Evolutionary conservation across 2,113 vertebrate genomes (phyloP).

Genomic region (Nerophis ophidion): DNA sequence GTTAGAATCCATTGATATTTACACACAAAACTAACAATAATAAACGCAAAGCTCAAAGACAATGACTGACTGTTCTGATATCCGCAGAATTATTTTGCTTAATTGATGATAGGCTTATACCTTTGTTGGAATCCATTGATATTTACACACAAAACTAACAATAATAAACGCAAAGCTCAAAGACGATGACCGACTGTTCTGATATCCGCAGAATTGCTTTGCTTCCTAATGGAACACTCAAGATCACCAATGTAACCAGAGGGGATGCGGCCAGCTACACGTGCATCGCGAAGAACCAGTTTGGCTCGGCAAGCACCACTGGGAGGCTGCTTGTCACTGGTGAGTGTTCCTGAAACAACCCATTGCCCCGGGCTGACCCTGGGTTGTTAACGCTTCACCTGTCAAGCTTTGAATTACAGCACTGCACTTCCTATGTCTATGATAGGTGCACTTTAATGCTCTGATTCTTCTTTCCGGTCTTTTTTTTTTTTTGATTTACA

Average conservation of each 20-base stretch:
- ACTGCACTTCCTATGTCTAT: background rate
- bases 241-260: conserved; percentile 82
- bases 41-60: too few relatives aligned
- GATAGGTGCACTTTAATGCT: background rate
- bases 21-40: too few relatives aligned
- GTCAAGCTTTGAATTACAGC: background rate
- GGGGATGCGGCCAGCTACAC: conserved; percentile 82
- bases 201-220: conserved; percentile 70
- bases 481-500: background rate
- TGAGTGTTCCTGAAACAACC: conserved; percentile 40
- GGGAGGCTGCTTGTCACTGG: conserved; percentile 83
- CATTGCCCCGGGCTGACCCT: background rate
- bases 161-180: background rate
- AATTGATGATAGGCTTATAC: too few relatives aligned
- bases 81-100: too few relatives aligned
- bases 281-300: conserved; percentile 86
- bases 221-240: conserved; percentile 80
- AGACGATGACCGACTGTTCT: conserved; percentile 1
- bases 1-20: too few relatives aligned
- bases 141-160: too few relatives aligned
- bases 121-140: too few relatives aligned
- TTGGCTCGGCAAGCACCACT: conserved; percentile 83
- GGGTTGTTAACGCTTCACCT: background rate
- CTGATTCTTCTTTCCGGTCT: background rate
- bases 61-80: too few relatives aligned